A percentile compares a stretch with the other conserved stretches of the same genome.
Evolutionary conservation across 1,140 invertebrate species (phyloP).

Genomic region (Drosophila burlai): DNA sequence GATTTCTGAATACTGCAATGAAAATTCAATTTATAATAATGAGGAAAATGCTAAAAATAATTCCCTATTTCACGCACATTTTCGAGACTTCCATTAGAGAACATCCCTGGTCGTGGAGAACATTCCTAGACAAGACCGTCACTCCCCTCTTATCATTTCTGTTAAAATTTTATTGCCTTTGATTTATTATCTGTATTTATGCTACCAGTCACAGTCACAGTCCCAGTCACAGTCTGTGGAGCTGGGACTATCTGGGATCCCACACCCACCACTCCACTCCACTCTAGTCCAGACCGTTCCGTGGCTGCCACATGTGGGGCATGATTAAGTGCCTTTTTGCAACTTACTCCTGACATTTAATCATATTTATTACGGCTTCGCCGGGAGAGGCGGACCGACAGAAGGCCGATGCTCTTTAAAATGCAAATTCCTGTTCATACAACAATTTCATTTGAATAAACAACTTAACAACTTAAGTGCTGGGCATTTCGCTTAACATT

Average conservation of each 20-base stretch:
- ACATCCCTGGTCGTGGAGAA: conserved; percentile 8
- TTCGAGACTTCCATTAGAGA: conserved; percentile 3
- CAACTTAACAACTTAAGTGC: conserved; percentile 51
- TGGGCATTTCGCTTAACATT: conserved; percentile 67
- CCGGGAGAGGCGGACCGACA: not conserved
- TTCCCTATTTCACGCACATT: not conserved
- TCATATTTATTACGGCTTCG: conserved; percentile 65
- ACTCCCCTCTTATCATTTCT: conserved; percentile 37
- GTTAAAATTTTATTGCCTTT: conserved; percentile 65
- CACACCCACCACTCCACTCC: conserved; percentile 1
- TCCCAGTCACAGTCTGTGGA: conserved; percentile 19
- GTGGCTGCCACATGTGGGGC: conserved; percentile 63
- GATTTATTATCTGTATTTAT: conserved; percentile 78
- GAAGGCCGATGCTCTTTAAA: conserved; percentile 53
- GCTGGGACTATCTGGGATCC: conserved; percentile 14
- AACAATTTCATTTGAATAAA: conserved; percentile 67
- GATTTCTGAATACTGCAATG: too few species aligned
- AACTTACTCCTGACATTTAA: conserved; percentile 74
- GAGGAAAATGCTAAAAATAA: not conserved
- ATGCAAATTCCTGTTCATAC: conserved; percentile 64
- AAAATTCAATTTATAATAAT: not conserved
- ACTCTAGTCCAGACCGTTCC: not conserved
- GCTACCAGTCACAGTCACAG: conserved; percentile 39
- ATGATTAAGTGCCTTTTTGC: conserved; percentile 76
- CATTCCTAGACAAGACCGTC: conserved; percentile 5